Percentiles rank a stretch among this genome's conserved stretches.
These are phyloP conservation scores for Apamea sordens DNA, from an alignment of 2,888 invertebrate species.

Conservation along the genomic window DNA sequence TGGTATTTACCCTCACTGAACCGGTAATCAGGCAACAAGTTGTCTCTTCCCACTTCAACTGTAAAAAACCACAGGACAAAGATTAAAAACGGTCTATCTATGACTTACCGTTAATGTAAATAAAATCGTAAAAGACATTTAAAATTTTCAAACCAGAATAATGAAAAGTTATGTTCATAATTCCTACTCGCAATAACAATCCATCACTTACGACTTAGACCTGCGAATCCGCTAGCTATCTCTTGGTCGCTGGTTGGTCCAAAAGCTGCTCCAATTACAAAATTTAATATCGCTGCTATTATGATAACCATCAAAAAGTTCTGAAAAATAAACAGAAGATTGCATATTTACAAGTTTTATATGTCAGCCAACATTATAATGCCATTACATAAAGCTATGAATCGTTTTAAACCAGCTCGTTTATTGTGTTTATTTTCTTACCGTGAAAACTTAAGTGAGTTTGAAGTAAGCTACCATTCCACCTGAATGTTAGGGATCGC, in stretches of 20 bases:
- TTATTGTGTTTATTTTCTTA: neutral
- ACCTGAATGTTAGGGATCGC: neutral
- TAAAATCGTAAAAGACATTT: neutral
- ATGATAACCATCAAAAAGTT: slow-evolving; percentile 95
- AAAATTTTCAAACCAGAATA: neutral
- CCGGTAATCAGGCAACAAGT: slow-evolving; percentile 92
- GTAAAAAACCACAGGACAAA: slow-evolving; percentile 63
- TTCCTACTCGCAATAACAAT: neutral
- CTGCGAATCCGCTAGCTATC: slow-evolving; percentile 94
- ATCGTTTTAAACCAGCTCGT: neutral
- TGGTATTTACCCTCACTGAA: slow-evolving; percentile 91
- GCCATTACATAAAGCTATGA: neutral
- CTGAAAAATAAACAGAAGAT: slow-evolving; percentile 80
- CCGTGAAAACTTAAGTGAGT: neutral
- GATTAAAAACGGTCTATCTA: neutral
- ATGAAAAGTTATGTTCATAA: neutral
- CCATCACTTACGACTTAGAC: slow-evolving; percentile 92
- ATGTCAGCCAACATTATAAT: neutral
- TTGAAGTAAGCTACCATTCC: neutral
- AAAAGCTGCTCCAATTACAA: slow-evolving; percentile 94
- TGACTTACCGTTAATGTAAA: neutral
- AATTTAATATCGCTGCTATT: slow-evolving; percentile 95
- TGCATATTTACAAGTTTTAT: slow-evolving; percentile 1
- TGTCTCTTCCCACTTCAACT: slow-evolving; percentile 91
- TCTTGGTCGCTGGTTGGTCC: slow-evolving; percentile 91